These are phyloP conservation scores for Amblyraja radiata DNA, from an alignment of 2,797 vertebrate species.

Conservation along the genomic window DNA sequence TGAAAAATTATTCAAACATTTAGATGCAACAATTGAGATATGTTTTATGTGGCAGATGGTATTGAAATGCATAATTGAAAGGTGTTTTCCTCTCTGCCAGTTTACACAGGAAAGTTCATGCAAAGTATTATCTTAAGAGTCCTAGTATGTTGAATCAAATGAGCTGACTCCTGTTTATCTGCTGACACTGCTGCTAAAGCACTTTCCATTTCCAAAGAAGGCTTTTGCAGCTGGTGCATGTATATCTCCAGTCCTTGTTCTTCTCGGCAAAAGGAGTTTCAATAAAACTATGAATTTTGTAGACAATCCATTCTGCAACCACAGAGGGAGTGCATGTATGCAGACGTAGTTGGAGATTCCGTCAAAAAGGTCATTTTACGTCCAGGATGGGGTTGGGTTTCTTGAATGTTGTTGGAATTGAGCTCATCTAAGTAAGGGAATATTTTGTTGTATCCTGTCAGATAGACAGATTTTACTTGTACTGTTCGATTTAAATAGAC, in stretches of 20 bases:
- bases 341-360: too few species aligned
- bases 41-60: background rate
- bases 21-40: background rate
- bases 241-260: too few species aligned
- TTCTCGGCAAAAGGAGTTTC: too few species aligned
- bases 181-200: background rate
- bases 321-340: too few species aligned
- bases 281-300: too few species aligned
- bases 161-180: background rate
- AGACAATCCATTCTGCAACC: too few species aligned
- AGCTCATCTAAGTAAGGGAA: too few species aligned
- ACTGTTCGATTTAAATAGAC: background rate
- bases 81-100: background rate
- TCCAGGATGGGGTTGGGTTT: too few species aligned
- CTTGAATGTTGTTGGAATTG: too few species aligned
- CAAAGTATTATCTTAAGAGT: background rate
- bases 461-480: background rate
- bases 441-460: too few species aligned
- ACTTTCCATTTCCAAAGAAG: background rate
- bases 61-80: background rate
- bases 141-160: background rate
- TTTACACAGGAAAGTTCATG: background rate
- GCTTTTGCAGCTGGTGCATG: background rate
- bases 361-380: too few species aligned
- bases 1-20: background rate